These are phyloP conservation scores for Melanotaenia nigrans DNA, from an alignment of 2,797 vertebrate genomes.

Conservation along the genomic window DNA sequence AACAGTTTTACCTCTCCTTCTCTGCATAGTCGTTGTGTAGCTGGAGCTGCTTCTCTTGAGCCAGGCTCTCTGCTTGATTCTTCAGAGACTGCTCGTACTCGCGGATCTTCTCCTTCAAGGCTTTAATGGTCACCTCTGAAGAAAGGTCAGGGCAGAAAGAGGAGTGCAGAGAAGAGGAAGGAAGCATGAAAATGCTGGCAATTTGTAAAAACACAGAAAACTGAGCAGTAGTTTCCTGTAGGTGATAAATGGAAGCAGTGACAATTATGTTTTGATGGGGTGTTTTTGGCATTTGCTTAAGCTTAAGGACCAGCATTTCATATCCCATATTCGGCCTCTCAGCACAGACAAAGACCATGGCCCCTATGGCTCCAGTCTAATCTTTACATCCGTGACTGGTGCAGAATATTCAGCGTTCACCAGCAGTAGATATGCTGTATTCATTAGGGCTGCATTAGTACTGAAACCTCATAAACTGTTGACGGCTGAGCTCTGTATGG, in stretches of 20 bases:
- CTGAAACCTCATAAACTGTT: conserved; percentile 77
- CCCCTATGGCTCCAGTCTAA: conserved; percentile 56
- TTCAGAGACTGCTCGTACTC: conserved; percentile 98
- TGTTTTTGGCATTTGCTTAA: conserved; percentile 59
- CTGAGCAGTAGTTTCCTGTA: conserved; percentile 6
- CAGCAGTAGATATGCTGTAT: conserved; percentile 68
- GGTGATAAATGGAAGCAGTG: conserved; percentile 50
- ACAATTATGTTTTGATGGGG: conserved; percentile 27
- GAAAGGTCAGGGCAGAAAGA: conserved; percentile 23
- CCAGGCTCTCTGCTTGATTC: conserved; percentile 95
- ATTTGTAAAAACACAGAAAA: conserved; percentile 19
- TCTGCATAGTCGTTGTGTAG: conserved; percentile 97
- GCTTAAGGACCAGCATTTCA: conserved; percentile 50
- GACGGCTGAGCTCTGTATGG: conserved; percentile 67
- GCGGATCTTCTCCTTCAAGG: conserved; percentile 98
- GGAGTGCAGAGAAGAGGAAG: background rate
- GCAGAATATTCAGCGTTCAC: conserved; percentile 61
- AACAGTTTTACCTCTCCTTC: conserved; percentile 90
- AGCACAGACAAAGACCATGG: conserved; percentile 47
- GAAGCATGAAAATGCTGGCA: background rate
- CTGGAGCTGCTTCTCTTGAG: conserved; percentile 95
- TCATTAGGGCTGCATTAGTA: conserved; percentile 78
- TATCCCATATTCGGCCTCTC: conserved; percentile 58
- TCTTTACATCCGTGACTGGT: conserved; percentile 59
- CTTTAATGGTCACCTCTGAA: conserved; percentile 98